phyloP scores from a whole-genome alignment of 1,140 invertebrate genomes.

The Semibalanus balanoides region DNA sequence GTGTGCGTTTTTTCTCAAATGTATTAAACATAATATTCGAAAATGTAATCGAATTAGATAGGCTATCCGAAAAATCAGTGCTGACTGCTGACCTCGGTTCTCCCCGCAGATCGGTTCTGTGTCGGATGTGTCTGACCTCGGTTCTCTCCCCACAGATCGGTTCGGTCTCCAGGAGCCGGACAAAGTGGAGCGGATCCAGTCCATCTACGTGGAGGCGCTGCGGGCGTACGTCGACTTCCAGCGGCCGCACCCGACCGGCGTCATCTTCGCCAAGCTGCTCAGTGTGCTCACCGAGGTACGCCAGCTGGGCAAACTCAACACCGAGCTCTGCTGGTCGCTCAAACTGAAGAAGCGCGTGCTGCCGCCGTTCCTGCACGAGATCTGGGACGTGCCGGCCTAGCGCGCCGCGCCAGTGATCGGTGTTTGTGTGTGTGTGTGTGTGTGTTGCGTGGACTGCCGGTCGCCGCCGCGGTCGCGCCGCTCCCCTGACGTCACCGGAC shows the following conservation, averaged over 20 bases:
- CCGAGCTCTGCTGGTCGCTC: slow-evolving; percentile 87
- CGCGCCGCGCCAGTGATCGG: too few relatives aligned
- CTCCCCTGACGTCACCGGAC: too few relatives aligned
- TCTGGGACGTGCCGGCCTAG: slow-evolving; percentile 65
- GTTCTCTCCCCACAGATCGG: slow-evolving; percentile 49
- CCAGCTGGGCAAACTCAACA: slow-evolving; percentile 89
- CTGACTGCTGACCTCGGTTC: too few relatives aligned
- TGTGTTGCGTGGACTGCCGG: too few relatives aligned
- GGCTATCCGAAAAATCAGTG: too few relatives aligned
- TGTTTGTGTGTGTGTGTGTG: too few relatives aligned
- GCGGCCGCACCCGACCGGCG: slow-evolving; percentile 48
- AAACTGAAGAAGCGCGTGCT: slow-evolving; percentile 89
- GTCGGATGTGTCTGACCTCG: too few relatives aligned
- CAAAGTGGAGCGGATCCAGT: slow-evolving; percentile 91
- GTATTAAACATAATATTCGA: too few relatives aligned
- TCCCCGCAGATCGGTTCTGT: neutral
- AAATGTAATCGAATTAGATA: too few relatives aligned
- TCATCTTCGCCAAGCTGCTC: slow-evolving; percentile 78
- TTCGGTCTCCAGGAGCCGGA: slow-evolving; percentile 71
- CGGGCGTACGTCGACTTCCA: slow-evolving; percentile 65
- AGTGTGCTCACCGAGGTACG: slow-evolving; percentile 84
- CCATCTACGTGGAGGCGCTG: slow-evolving; percentile 84
- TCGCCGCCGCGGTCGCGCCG: too few relatives aligned
- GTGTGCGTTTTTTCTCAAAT: too few relatives aligned
- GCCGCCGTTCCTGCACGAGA: slow-evolving; percentile 85